phyloP scores from a whole-genome alignment of 2,888 invertebrate species.

The Eilema sororculum region DNA sequence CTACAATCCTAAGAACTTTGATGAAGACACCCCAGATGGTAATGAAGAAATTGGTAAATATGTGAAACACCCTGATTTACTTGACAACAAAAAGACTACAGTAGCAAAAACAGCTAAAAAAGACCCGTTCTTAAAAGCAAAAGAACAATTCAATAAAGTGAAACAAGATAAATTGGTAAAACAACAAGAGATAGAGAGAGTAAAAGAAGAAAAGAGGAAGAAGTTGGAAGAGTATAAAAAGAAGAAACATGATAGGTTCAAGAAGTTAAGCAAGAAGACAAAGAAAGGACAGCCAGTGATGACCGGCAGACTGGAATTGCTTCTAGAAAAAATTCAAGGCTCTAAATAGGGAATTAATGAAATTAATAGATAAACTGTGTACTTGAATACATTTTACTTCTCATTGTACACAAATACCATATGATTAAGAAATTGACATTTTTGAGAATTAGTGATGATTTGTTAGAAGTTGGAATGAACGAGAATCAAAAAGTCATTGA shows the following conservation, averaged over 20 bases:
- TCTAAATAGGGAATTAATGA: slow-evolving; percentile 30
- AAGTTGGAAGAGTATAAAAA: slow-evolving; percentile 90
- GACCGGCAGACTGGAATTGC: slow-evolving; percentile 92
- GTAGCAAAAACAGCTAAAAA: slow-evolving; percentile 55
- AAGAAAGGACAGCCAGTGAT: slow-evolving; percentile 95
- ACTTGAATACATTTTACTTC: too few relatives aligned
- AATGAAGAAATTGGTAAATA: slow-evolving; percentile 66
- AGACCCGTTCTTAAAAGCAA: slow-evolving; percentile 84
- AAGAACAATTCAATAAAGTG: slow-evolving; percentile 83
- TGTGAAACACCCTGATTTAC: slow-evolving; percentile 78
- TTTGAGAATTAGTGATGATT: too few relatives aligned
- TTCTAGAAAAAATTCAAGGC: slow-evolving; percentile 92
- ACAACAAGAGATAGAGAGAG: slow-evolving; percentile 79
- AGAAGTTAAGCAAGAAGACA: slow-evolving; percentile 91
- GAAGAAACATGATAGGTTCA: slow-evolving; percentile 90
- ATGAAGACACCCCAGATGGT: slow-evolving; percentile 75
- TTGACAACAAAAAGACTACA: slow-evolving; percentile 61
- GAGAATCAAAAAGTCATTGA: neutral
- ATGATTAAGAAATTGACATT: too few relatives aligned
- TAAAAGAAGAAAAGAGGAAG: slow-evolving; percentile 87
- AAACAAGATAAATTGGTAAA: slow-evolving; percentile 85
- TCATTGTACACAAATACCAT: too few relatives aligned
- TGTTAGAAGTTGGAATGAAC: neutral
- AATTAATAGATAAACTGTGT: neutral
- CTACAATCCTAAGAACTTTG: slow-evolving; percentile 83